Evolutionary conservation across 2,888 invertebrate species (phyloP), one percentile per base, ranked within the genome.

Genomic region (Cryptosula pallasiana): DNA sequence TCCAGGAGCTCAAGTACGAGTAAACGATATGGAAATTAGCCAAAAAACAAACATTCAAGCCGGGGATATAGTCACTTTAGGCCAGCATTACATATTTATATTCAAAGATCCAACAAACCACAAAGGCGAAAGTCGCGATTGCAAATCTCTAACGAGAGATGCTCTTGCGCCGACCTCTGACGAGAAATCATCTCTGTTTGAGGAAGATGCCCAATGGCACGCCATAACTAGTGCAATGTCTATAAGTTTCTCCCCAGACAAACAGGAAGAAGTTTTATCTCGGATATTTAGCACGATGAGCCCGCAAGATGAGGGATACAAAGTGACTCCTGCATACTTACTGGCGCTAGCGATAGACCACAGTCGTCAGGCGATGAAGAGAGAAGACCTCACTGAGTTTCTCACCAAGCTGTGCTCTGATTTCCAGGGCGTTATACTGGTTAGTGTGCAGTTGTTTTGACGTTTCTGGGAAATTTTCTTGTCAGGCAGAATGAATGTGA

Each of bases 41-140:
- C 72, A 74, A 0, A 77, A 75, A 54, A 73, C 77, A 16, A 73
- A 77, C 1, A 74, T 82, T 1, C 74, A 77, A 69, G 77, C 79
- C 36, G 82, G 81, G 1, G 82, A 82, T 74, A 75, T 82, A n/a
- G 69, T 82, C 23, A 75, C 76, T 20, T 72, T 82, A 27, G 82
- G 82, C 1, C 75, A 76, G 25, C 77, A 80, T 72, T 82, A 82
- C 73, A 75, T 80, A 63, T 79, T 82, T 58, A 72, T 82, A 55
- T 81, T 79, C 75, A 81, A 82, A 76, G 80, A 81, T 58, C 78
- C 79, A 23, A 79, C 78, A 13, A 76, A 75, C 2, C 16, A 9
- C n/a, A 16, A 16, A 20, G 23, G n/a, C 45, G 57, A 55, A 34
- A 54, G 0, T 29, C 55, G 5, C 3, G 55, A 45, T 23, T 54